Percentiles rank a stretch among this genome's conserved stretches.
Conservation (phyloP, 2,797 vertebrate genomes). For the Ctenopoma multispine region DNA sequence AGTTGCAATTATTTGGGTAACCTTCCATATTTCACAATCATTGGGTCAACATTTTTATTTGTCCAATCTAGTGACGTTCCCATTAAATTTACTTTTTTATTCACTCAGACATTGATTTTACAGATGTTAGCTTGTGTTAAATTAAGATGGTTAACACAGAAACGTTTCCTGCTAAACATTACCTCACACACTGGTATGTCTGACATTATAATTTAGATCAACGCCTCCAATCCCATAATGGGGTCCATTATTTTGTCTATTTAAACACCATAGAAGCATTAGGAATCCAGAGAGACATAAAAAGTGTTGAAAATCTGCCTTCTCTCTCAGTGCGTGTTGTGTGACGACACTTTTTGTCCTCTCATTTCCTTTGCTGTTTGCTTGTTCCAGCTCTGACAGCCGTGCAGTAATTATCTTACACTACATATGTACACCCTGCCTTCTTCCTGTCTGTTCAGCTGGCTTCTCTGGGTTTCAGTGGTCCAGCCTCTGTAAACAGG, state of each 20-base stretch:
- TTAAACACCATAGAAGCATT: neutral
- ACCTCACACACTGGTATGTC: neutral
- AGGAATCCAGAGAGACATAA: neutral
- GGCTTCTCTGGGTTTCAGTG: conserved; percentile 21
- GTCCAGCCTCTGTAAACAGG: conserved; percentile 6
- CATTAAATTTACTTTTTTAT: neutral
- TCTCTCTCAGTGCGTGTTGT: neutral
- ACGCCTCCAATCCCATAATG: too few species aligned
- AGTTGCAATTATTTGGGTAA: neutral
- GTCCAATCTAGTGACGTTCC: neutral
- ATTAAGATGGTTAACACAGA: neutral
- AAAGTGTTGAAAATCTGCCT: neutral
- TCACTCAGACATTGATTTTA: neutral
- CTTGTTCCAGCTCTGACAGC: conserved; percentile 39
- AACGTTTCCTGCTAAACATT: neutral
- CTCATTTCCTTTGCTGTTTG: conserved; percentile 9
- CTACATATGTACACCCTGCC: conserved; percentile 23
- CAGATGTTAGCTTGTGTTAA: neutral
- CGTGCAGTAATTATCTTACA: conserved; percentile 38
- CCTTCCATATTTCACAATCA: neutral
- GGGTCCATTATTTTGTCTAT: neutral
- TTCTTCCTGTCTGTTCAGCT: conserved; percentile 14
- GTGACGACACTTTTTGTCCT: neutral
- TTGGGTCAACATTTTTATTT: neutral
- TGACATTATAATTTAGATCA: neutral